phyloP scores from a whole-genome alignment of 2,888 invertebrate species.

The Lochmaea capreae region DNA sequence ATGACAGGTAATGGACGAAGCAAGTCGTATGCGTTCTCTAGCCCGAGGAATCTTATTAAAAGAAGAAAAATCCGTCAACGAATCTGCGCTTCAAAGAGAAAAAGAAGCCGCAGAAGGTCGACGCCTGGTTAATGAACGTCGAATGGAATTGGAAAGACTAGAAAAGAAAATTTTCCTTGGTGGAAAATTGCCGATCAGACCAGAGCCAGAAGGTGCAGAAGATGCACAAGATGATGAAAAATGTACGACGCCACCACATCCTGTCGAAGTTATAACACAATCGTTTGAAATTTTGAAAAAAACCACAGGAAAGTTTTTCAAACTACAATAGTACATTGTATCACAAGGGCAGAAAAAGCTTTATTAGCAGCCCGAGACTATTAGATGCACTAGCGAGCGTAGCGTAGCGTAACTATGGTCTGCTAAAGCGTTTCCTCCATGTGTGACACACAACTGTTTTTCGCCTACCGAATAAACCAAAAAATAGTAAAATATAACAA shows the following conservation, averaged over 20 bases:
- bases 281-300: constrained; percentile 81
- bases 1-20: constrained; percentile 75
- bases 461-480: too few species aligned
- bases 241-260: constrained; percentile 55
- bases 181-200: constrained; percentile 62
- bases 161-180: constrained; percentile 78
- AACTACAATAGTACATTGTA: too few species aligned
- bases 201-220: constrained; percentile 59
- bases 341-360: too few species aligned
- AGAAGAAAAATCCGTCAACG: constrained; percentile 77
- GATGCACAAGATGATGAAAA: constrained; percentile 63
- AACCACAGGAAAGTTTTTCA: constrained; percentile 70
- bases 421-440: too few species aligned
- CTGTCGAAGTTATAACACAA: constrained; percentile 70
- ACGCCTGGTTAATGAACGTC: constrained; percentile 77
- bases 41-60: constrained; percentile 77
- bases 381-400: too few species aligned
- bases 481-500: too few species aligned
- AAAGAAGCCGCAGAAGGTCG: constrained; percentile 74
- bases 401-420: too few species aligned
- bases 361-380: too few species aligned
- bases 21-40: constrained; percentile 76
- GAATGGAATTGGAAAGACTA: constrained; percentile 78
- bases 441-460: too few species aligned
- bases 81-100: constrained; percentile 75